Conservation (phyloP, 2,888 invertebrate genomes). For the Microchrysa polita region DNA sequence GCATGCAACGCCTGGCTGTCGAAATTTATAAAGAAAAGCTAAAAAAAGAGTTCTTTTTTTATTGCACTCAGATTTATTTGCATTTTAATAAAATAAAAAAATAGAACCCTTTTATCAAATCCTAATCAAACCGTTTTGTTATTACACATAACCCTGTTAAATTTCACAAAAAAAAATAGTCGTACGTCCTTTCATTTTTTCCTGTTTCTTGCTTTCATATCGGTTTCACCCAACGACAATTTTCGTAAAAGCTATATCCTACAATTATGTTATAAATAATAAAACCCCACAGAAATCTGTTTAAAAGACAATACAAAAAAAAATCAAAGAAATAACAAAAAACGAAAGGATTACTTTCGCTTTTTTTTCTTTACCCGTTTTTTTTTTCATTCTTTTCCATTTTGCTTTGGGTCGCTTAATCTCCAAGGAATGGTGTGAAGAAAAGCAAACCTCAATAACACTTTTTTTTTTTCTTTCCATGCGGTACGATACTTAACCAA, state of each 20-base stretch:
- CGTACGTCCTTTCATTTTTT: conserved; percentile 1
- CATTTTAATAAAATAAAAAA: background rate
- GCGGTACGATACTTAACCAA: background rate
- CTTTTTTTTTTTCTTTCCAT: conserved; percentile 17
- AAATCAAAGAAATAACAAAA: conserved; percentile 12
- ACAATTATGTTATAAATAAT: conserved; percentile 45
- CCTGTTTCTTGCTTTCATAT: conserved; percentile 35
- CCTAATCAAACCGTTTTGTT: conserved; percentile 43
- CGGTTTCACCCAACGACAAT: conserved; percentile 34
- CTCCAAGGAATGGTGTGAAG: conserved; percentile 38
- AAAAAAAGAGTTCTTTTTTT: background rate
- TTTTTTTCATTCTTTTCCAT: no score
- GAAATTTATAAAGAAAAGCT: background rate
- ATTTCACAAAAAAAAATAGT: conserved; percentile 11
- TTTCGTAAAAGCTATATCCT: conserved; percentile 8
- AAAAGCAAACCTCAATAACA: conserved; percentile 45
- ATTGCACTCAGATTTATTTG: background rate
- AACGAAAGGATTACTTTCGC: background rate
- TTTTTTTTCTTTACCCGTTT: background rate
- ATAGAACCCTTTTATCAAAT: background rate
- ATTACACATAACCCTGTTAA: conserved; percentile 26
- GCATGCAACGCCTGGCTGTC: background rate
- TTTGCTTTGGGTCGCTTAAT: background rate
- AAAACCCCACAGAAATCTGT: conserved; percentile 24
- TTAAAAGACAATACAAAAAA: background rate